Evolutionary conservation across 2,113 vertebrate genomes (phyloP), one percentile per base, ranked within the genome.

Genomic region (Equus quagga): DNA sequence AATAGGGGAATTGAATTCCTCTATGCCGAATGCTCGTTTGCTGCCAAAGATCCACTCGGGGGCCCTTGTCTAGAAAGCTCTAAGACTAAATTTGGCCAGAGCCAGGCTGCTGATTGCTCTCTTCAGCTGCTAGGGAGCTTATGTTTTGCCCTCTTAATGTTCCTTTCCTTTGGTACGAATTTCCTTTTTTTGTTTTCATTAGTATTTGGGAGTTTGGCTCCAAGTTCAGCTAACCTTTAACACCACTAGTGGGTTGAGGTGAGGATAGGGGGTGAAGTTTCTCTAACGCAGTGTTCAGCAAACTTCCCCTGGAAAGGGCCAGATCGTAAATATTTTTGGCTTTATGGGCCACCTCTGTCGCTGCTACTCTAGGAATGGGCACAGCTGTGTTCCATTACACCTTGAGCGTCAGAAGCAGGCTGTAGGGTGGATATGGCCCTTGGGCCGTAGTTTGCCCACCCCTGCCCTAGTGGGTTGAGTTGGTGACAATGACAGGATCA

Each of bases 331-430:
- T 10, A 11, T 33, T 33, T 36, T 11, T 5, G 11, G 26, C 49
- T 18, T 41, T 23, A 56, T 0, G 0, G 89, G 65, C 54, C 1
- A 0, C 21, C 10, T 9, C 11, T n/a, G n/a, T 24, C 2, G 28
- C 41, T 3, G 0, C 17, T 2, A 1, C 70, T 58, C 1, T 6
- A 10, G 85, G 46, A 15, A 12, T 2, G 44, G 81, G 15, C 26
- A 2, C 0, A 4, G 31, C 76, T 44, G n/a, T 36, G 58, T 73
- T 46, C 67, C 6, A 1, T 24, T 12, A 10, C 13, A 70, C 12
- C 58, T 7, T 13, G 51, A 23, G 31, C 73, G 26, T 13, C 24
- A 6, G 54, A 46, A 46, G 6, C 56, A 75, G 79, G 49, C 78
- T 13, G n/a, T 49, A 15, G 88, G 28, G n/a, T 49, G 31, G 24